These are phyloP conservation scores for Atta colombica DNA, from an alignment of 1,140 invertebrate species.

Conservation along the genomic window DNA sequence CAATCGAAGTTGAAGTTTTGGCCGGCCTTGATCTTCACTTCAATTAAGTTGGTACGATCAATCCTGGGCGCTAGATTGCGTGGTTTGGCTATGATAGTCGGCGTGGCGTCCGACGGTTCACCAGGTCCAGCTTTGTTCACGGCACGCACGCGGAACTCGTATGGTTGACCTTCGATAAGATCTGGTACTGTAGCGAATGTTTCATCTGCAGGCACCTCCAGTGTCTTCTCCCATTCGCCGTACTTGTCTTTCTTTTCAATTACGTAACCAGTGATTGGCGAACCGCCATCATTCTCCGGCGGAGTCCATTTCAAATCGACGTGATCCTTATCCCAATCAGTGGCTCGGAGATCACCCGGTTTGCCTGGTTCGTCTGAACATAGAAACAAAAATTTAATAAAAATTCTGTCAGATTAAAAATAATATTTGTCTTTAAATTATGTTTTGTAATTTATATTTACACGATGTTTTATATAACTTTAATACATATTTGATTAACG, in stretches of 20 bases:
- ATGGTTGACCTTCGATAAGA: conserved; percentile 95
- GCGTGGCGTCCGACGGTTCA: conserved; percentile 95
- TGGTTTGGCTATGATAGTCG: conserved; percentile 96
- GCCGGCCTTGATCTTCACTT: conserved; percentile 95
- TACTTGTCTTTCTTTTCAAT: conserved; percentile 98
- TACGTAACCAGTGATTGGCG: conserved; percentile 94
- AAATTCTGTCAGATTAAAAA: neutral
- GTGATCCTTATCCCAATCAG: conserved; percentile 98
- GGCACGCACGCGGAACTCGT: conserved; percentile 96
- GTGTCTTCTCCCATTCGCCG: conserved; percentile 97
- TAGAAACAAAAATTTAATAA: conserved; percentile 1
- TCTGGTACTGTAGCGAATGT: conserved; percentile 95
- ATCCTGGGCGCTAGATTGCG: conserved; percentile 95
- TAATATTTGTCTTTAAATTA: neutral
- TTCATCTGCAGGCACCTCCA: conserved; percentile 92
- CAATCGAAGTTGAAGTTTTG: conserved; percentile 94
- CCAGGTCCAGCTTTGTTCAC: conserved; percentile 98
- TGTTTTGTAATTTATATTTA: neutral
- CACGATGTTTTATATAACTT: neutral
- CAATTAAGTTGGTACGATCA: conserved; percentile 94
- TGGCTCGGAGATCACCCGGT: conserved; percentile 95
- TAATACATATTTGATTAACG: conserved; percentile 57
- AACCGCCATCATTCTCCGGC: conserved; percentile 93
- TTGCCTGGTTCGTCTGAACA: conserved; percentile 95
- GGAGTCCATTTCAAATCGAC: conserved; percentile 96